Conservation (phyloP, 2,113 vertebrate genomes). For the Cochlearius cochlearius region DNA sequence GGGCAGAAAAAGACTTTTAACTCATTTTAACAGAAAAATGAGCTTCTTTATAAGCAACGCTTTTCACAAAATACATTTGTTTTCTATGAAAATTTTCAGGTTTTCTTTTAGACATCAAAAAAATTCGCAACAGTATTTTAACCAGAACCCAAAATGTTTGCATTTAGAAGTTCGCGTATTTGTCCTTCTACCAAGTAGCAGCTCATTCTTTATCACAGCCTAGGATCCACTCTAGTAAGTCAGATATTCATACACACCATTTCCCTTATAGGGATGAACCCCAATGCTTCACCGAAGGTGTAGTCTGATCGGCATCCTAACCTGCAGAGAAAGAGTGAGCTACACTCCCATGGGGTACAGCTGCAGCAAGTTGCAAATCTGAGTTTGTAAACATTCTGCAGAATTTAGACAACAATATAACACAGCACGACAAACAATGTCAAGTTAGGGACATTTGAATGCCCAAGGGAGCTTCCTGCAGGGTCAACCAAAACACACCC, state of each 20-base stretch:
- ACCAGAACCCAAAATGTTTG: not conserved
- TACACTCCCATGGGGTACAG: rapidly evolving
- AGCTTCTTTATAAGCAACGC: not conserved
- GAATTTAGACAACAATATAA: not conserved
- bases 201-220: not conserved
- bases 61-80: not conserved
- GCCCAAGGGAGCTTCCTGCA: not conserved
- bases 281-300: not conserved
- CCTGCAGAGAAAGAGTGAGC: not conserved
- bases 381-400: not conserved
- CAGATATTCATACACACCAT: not conserved
- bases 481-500: not conserved
- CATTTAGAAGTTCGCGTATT: not conserved
- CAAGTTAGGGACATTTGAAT: not conserved
- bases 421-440: rapidly evolving
- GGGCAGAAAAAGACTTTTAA: not conserved
- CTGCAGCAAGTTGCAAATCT: not conserved
- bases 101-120: not conserved
- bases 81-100: not conserved
- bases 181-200: not conserved
- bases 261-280: not conserved
- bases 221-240: not conserved
- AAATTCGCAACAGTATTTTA: not conserved
- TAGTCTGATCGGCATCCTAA: not conserved
- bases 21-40: not conserved